phyloP scores from a whole-genome alignment of 2,797 vertebrate species.

The Saxicola maurus region DNA sequence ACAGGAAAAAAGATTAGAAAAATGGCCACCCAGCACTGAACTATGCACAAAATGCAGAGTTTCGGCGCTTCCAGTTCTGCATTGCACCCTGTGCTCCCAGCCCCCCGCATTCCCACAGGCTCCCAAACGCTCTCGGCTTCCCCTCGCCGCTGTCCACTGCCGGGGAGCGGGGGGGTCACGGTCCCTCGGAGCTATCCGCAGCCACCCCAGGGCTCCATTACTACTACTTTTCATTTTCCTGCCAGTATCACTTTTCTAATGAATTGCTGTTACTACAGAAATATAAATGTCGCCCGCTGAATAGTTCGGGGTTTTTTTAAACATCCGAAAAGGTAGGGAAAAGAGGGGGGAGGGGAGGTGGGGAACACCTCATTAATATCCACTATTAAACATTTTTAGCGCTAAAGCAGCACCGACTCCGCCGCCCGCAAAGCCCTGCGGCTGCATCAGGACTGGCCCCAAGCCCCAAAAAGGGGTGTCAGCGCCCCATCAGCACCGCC shows the following conservation, averaged over 20 bases:
- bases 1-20: background rate
- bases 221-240: background rate
- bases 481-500: background rate
- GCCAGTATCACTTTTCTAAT: background rate
- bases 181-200: background rate
- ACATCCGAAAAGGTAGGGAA: background rate
- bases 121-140: background rate
- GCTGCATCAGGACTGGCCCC: background rate
- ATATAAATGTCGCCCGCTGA: background rate
- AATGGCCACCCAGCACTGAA: constrained; percentile 40
- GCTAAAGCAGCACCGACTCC: background rate
- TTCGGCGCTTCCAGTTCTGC: constrained; percentile 4
- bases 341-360: background rate
- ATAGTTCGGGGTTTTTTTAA: background rate
- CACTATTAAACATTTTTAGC: background rate
- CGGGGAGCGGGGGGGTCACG: too few species aligned
- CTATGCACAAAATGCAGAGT: constrained; percentile 39
- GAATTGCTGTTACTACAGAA: background rate
- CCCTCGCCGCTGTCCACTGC: background rate
- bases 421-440: background rate
- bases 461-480: background rate
- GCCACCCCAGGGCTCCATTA: background rate
- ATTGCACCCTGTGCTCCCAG: constrained; percentile 13
- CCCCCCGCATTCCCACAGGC: background rate
- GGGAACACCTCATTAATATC: background rate